Base-by-base conservation (phyloP, 1,140 invertebrate species). In the Sesamia nonagrioides region DNA sequence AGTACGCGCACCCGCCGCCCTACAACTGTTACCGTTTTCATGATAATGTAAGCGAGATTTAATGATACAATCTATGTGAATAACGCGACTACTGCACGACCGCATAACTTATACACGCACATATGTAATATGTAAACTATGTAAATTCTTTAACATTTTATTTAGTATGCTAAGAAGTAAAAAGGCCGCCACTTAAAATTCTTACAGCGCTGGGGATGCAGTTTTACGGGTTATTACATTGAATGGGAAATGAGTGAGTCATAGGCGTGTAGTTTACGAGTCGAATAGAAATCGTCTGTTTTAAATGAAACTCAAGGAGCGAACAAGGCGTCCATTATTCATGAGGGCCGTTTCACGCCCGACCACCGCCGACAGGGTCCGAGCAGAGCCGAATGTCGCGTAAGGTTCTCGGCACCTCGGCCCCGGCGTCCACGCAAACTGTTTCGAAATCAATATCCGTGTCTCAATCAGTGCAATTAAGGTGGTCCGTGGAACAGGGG, bases 231-330 rank as follows among this genome's bases (percentile, higher is more conserved):
- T 89, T 88, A 92, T 92, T 91, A 91, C 87, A 87, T 86, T 87
- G 92, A 94, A 93, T 94, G 87, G 88, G 88, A 89, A 94, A 92
- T 87, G 92, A 94, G 91, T 93, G 91, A 93, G 87, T 93, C 93
- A 93, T 91, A 92, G 88, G 88, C 90, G 88, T 91, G 89, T 87
- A 88, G 89, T 88, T 91, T 92, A 93, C 91, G 91, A 89, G 86
- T 89, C 84, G 92, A 93, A 94, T 94, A 94, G 92, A 94, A 94
- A 94, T 93, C 92, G 92, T 93, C 91, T 89, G 90, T 91, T 94
- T 93, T 92, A 89, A 94, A 92, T 91, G 90, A 93, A 90, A 93
- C 88, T 89, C 91, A 92, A 93, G 91, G 91, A 92, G 90, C 88
- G 91, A 87, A 91, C 91, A 85, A 88, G 88, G 81, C 88, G 84